Base-by-base conservation (phyloP, 2,797 vertebrate species). In the Pempheris klunzingeri region DNA sequence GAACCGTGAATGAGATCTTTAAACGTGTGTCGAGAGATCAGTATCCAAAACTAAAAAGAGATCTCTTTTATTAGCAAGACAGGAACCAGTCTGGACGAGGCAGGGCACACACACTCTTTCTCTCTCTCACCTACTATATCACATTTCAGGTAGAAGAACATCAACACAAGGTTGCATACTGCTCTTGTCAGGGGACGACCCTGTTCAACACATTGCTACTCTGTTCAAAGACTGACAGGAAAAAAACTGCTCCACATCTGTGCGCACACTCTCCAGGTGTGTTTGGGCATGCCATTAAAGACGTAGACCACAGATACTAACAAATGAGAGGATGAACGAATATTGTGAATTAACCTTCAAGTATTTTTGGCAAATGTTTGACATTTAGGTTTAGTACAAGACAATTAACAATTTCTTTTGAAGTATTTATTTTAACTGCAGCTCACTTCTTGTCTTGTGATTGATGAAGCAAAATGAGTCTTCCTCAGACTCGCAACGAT, bases 1-100 rank as follows among this genome's bases (percentile, higher is more conserved):
- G 94, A 95, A 94, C 93, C 90, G 86, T 95, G 92, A 95, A 95
- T 92, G 89, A 89, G 89, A 92, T 89, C 87, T 92, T 94, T 92
- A 94, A 93, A 94, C 88, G 84, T 81, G 82, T 90, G 91, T 87
- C 74, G 80, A 90, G 87, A 92, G 89, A 92, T 92, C 92, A 91
- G 90, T 90, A 91, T 90, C 90, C 91, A 88, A 82, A 93, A 90
- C 88, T 93, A 92, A 94, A 95, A 89, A 84, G 90, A 92, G 89
- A 92, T 92, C 81, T 92, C 84, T 94, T 95, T 94, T 93, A 93
- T 92, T 93, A 91, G 91, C 89, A 90, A 78, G 87, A 92, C 83
- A 84, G 88, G 77, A 90, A 90, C 84, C 81, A 82, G 87, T 85
- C 91, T 92, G 92, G 88, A 89, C 87, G 86, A 85, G 81, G 77